Evolutionary conservation across 2,888 invertebrate species (phyloP).

Genomic region (Lacanobia wlatinum): DNA sequence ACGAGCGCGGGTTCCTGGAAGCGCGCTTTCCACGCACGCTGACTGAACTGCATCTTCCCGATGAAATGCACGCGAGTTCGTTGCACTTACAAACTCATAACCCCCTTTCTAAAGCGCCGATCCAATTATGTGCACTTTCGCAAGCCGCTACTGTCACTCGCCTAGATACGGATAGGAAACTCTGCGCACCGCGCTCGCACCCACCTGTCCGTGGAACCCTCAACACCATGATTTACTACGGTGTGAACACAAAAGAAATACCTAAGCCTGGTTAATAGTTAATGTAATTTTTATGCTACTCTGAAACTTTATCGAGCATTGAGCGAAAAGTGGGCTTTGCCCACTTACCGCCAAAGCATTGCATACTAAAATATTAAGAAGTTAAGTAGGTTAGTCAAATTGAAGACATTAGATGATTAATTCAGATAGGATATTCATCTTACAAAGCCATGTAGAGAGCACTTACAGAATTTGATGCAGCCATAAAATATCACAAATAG

Average conservation of each 20-base stretch:
- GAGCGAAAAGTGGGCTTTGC: slow-evolving; percentile 51
- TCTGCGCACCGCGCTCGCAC: slow-evolving; percentile 83
- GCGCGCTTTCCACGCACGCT: slow-evolving; percentile 85
- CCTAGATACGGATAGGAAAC: slow-evolving; percentile 91
- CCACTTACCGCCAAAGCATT: slow-evolving; percentile 35
- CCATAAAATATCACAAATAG: background rate
- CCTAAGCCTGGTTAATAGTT: slow-evolving; percentile 40
- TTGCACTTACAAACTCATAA: slow-evolving; percentile 91
- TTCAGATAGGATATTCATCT: background rate
- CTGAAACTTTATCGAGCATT: slow-evolving; percentile 53
- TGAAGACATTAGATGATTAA: slow-evolving; percentile 1
- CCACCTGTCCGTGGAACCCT: slow-evolving; percentile 80
- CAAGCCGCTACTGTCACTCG: slow-evolving; percentile 90
- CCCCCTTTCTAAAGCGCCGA: slow-evolving; percentile 91
- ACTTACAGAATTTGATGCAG: background rate
- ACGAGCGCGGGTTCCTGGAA: slow-evolving; percentile 85
- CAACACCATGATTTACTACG: slow-evolving; percentile 63
- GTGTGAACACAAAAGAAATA: slow-evolving; percentile 43
- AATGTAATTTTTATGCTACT: slow-evolving; percentile 55
- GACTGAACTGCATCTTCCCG: slow-evolving; percentile 87
- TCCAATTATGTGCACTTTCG: slow-evolving; percentile 91
- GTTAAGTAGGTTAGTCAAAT: slow-evolving; percentile 17
- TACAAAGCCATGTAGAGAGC: background rate
- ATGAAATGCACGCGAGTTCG: slow-evolving; percentile 89
- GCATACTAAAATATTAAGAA: slow-evolving; percentile 5